phyloP scores from a whole-genome alignment of 1,140 invertebrate species.

The Drosophila malerkotliana region DNA sequence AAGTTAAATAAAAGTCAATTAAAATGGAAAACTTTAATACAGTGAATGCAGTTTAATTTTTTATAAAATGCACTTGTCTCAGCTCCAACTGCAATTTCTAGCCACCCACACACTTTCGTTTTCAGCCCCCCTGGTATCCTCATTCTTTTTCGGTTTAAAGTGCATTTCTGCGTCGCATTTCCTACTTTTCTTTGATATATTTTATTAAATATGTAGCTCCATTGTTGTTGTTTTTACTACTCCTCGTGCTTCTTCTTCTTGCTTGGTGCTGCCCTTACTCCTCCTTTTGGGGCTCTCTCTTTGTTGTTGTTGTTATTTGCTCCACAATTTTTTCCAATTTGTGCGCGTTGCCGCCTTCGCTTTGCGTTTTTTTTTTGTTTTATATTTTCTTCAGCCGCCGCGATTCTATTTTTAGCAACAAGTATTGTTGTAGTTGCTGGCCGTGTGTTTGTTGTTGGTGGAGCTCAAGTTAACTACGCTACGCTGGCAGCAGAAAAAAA shows the following conservation, averaged over 20 bases:
- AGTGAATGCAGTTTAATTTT: slow-evolving; percentile 38
- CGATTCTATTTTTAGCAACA: slow-evolving; percentile 76
- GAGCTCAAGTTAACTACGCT: slow-evolving; percentile 74
- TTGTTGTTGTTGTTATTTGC: slow-evolving; percentile 37
- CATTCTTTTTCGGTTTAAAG: not conserved
- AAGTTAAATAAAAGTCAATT: slow-evolving; percentile 8
- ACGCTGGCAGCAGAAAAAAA: slow-evolving; percentile 61
- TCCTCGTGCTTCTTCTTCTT: slow-evolving; percentile 44
- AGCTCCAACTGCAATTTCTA: not conserved
- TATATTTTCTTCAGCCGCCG: slow-evolving; percentile 63
- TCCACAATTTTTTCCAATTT: slow-evolving; percentile 60
- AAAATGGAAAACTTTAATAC: not conserved
- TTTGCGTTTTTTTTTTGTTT: slow-evolving; percentile 48
- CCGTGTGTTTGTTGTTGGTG: slow-evolving; percentile 43
- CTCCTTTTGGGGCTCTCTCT: slow-evolving; percentile 14
- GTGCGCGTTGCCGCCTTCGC: slow-evolving; percentile 54
- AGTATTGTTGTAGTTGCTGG: slow-evolving; percentile 53
- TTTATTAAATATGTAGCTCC: slow-evolving; percentile 29
- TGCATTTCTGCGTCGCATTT: slow-evolving; percentile 68
- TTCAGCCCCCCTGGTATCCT: not conserved
- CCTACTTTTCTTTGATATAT: slow-evolving; percentile 54
- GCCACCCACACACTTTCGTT: slow-evolving; percentile 1
- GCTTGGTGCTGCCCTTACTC: slow-evolving; percentile 27
- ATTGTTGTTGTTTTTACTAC: slow-evolving; percentile 13
- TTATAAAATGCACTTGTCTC: not conserved